A percentile compares a stretch with the other conserved stretches of the same genome.
Evolutionary conservation across 2,888 invertebrate genomes (phyloP).

Genomic region (Busseola fusca): DNA sequence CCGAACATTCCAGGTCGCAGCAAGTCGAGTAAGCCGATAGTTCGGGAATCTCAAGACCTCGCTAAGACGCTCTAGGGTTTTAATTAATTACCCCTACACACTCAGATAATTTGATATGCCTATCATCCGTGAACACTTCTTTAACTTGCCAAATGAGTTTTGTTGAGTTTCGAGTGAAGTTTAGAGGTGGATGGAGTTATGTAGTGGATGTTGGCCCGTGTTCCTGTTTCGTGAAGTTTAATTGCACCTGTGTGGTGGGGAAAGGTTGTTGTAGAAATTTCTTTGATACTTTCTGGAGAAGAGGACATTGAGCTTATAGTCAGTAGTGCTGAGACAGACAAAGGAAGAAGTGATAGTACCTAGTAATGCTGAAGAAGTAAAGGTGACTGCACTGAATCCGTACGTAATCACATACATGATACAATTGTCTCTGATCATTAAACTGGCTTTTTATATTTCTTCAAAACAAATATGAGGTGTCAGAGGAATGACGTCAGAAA

Average conservation of each 20-base stretch:
- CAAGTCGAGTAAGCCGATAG: slow-evolving; percentile 78
- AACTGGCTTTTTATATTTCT: background rate
- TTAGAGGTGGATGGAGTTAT: slow-evolving; percentile 12
- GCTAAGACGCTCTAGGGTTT: slow-evolving; percentile 72
- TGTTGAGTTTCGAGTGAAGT: slow-evolving; percentile 42
- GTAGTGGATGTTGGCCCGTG: slow-evolving; percentile 3
- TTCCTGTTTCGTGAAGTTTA: slow-evolving; percentile 6
- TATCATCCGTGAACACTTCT: slow-evolving; percentile 52
- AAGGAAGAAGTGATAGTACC: too few species aligned
- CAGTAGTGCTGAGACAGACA: background rate
- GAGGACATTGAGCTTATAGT: background rate
- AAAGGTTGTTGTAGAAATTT: background rate
- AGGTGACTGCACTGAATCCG: background rate
- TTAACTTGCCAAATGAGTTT: slow-evolving; percentile 56
- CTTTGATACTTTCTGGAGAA: background rate
- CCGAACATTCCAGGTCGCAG: slow-evolving; percentile 78
- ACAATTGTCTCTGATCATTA: background rate
- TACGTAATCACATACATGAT: background rate
- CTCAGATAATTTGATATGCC: slow-evolving; percentile 64
- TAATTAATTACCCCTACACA: slow-evolving; percentile 72
- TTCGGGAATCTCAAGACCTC: slow-evolving; percentile 78
- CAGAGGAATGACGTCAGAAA: too few species aligned
- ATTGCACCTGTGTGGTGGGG: background rate
- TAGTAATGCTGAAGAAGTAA: background rate
- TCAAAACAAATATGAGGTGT: too few species aligned